Evolutionary conservation across 1,140 invertebrate genomes (phyloP).

Genomic region (Eriosoma lanigerum): DNA sequence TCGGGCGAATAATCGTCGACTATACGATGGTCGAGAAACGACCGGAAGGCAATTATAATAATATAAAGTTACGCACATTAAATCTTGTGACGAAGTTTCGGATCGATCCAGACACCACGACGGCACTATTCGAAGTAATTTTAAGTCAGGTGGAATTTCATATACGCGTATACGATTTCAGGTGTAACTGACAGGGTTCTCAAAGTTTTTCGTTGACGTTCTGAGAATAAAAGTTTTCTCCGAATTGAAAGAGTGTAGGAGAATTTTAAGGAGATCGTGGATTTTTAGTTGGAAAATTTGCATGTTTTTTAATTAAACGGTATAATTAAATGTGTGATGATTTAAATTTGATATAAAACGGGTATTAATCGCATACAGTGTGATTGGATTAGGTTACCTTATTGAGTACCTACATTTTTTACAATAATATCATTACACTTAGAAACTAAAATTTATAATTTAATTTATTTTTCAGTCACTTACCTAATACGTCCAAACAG

Average conservation of each 20-base stretch:
- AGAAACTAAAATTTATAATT: too few relatives aligned
- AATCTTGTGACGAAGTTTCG: slow-evolving; percentile 13
- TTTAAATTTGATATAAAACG: too few relatives aligned
- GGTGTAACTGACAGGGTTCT: slow-evolving; percentile 11
- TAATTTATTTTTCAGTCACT: neutral
- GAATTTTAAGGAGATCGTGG: too few relatives aligned
- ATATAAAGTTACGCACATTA: neutral
- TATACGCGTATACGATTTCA: neutral
- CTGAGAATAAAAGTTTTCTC: too few relatives aligned
- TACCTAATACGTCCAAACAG: slow-evolving; percentile 69
- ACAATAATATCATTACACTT: too few relatives aligned
- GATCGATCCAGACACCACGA: neutral
- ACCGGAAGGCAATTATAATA: neutral
- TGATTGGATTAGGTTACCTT: too few relatives aligned
- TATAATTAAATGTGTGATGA: too few relatives aligned
- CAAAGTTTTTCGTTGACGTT: slow-evolving; percentile 2
- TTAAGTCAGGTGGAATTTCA: neutral
- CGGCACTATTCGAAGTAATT: neutral
- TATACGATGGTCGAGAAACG: neutral
- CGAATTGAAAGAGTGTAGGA: too few relatives aligned
- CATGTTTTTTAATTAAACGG: too few relatives aligned
- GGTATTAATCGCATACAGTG: too few relatives aligned
- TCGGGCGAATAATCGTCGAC: neutral
- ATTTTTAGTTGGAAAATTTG: too few relatives aligned
- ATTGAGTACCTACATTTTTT: too few relatives aligned